Evolutionary conservation across 2,888 invertebrate species (phyloP), one percentile per base, ranked within the genome.

Genomic region (Oscheius myriophilus): DNA sequence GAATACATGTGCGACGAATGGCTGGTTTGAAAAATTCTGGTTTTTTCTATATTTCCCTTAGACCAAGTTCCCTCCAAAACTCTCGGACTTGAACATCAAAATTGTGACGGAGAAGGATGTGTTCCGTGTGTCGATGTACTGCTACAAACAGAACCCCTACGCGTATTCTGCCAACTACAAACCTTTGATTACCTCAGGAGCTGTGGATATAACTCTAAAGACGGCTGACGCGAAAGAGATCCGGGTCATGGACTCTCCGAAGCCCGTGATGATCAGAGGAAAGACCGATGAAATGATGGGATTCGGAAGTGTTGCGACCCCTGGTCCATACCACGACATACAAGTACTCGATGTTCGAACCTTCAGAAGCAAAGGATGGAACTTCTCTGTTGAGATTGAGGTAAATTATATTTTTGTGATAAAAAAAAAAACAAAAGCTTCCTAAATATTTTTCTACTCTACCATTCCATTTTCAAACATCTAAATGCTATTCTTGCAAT

Each of bases 301-400:
- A 3, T 58, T 41, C 25, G 58, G 58, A 0, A 42, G 43, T 2
- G 45, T 23, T 7, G 43, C 43, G 7, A 21, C 12, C 12, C 25
- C 43, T 9, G 25, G 14, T 11, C 18, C 25, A 9, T 61, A 49
- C 49, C 18, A 25, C 14, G 61, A 46, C 12, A 61, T 61, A 9
- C 18, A 43, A 39, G 70, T 81, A n/a, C 70, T 81, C 4, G 79
- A 79, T 61, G 49, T 78, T 33, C 76, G 75, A 52, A 73, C 79
- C 9, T 81, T 81, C 71, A 67, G 69, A 41, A 79, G 78, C 0
- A 64, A 70, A 4, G 75, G 74, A 51, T 81, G 81, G 81, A 81
- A 81, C 70, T 74, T 71, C n/a, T 79, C 81, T 1, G 51, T 80
- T 26, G 69, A 73, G 25, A 51, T 80, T 1, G 73, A 75, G 49